Percentiles rank a stretch among this genome's conserved stretches.
phyloP scores from a whole-genome alignment of 2,888 invertebrate genomes.

The Heliconius hortense region DNA sequence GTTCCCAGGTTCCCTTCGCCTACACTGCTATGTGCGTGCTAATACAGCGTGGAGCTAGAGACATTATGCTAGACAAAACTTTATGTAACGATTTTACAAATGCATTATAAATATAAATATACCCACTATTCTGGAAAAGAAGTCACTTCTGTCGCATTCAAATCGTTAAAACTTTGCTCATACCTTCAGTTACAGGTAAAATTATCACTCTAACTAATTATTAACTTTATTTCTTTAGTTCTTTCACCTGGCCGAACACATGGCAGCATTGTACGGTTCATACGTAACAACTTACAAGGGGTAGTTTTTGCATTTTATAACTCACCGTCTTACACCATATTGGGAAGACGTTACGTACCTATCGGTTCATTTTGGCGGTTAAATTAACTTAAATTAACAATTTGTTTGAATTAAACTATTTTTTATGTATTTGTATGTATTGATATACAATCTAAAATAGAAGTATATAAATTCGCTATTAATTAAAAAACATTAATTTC shows the following conservation, averaged over 20 bases:
- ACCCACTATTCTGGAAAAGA: not conserved
- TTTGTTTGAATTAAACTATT: not conserved
- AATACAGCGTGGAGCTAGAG: too few species aligned
- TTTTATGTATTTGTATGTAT: not conserved
- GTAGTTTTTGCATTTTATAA: conserved; percentile 14
- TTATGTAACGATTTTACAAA: too few species aligned
- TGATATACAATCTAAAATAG: not conserved
- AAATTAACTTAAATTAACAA: not conserved
- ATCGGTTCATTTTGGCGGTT: conserved; percentile 23
- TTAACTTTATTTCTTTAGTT: not conserved
- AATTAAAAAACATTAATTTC: too few species aligned
- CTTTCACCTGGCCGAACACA: conserved; percentile 19
- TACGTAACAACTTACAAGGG: conserved; percentile 15
- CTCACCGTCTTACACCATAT: conserved; percentile 25
- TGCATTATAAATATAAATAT: too few species aligned
- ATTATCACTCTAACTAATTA: not conserved
- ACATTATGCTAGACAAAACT: too few species aligned
- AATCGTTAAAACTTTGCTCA: not conserved
- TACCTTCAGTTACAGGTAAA: not conserved
- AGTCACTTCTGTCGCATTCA: not conserved
- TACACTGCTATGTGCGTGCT: too few species aligned
- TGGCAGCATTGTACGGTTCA: not conserved
- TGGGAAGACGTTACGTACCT: conserved; percentile 27
- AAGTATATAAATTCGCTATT: not conserved
- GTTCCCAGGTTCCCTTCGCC: too few species aligned